Evolutionary conservation across 2,797 vertebrate genomes (phyloP).

Genomic region (Poeciliopsis turneri): DNA sequence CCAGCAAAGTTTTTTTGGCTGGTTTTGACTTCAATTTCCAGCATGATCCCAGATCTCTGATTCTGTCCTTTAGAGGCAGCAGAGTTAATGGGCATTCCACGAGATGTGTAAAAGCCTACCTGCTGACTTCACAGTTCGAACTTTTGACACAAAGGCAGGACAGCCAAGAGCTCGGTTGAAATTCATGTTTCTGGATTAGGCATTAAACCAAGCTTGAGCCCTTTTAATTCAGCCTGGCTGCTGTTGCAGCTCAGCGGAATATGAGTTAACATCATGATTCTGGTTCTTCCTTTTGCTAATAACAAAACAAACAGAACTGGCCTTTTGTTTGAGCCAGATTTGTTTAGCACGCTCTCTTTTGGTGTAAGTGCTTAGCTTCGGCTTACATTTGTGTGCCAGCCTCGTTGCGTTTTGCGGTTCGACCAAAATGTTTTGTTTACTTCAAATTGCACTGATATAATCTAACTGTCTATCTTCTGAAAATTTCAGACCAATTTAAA

Average conservation of each 20-base stretch:
- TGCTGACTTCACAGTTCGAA: conserved; percentile 66
- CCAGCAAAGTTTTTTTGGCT: conserved; percentile 71
- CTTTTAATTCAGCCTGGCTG: conserved; percentile 29
- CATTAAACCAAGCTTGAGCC: conserved; percentile 44
- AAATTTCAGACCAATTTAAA: conserved; percentile 54
- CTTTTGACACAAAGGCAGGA: conserved; percentile 57
- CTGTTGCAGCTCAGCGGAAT: conserved; percentile 9
- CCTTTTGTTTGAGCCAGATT: conserved; percentile 45
- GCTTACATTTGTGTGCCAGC: conserved; percentile 39
- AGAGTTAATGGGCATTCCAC: conserved; percentile 76
- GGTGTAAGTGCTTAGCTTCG: conserved; percentile 55
- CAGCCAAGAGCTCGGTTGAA: conserved; percentile 50
- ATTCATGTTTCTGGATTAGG: conserved; percentile 62
- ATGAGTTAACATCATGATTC: conserved; percentile 38
- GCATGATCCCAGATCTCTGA: conserved; percentile 60
- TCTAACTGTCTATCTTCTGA: conserved; percentile 32
- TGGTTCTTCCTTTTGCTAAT: conserved; percentile 42
- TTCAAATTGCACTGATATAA: conserved; percentile 38
- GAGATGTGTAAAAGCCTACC: conserved; percentile 75
- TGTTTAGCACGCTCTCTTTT: conserved; percentile 43
- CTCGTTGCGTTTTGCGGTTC: conserved; percentile 36
- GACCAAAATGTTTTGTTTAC: conserved; percentile 54
- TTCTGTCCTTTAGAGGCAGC: conserved; percentile 56
- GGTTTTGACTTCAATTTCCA: conserved; percentile 64
- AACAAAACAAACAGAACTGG: conserved; percentile 43